Evolutionary conservation across 2,797 vertebrate species (phyloP), one percentile per base, ranked within the genome.

Genomic region (Buphagus erythrorhynchus): DNA sequence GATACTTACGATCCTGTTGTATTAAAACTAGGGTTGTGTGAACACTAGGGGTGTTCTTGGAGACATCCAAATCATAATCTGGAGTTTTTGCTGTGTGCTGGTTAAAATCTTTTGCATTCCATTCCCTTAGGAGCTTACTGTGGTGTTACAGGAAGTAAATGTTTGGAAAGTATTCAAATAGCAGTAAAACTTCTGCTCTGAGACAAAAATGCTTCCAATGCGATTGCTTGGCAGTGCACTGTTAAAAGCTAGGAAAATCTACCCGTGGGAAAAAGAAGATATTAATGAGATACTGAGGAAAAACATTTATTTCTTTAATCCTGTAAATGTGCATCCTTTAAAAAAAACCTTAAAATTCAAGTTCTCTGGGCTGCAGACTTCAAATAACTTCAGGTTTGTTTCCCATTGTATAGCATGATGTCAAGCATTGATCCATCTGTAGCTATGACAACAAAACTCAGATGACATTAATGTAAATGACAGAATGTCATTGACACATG

Each of bases 261-360:
- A 26, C 15, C 7, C 0, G 0, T 1, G 5, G 11, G 25, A 7
- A 1, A 15, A 51, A 63, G 42, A 68, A 57, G 11, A 24, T 61
- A 67, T 21, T 46, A 46, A 66, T 51, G 18, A 83, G 10, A 66
- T 18, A 46, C 3, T 14, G 26, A 57, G 8, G 8, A 49, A 85
- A 85, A 68, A 11, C 48, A 62, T 19, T 33, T 69, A 7, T 48
- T 73, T 79, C 10, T 83, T 82, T 54, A 54, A 33, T 16, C 6
- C 2, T n/a, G 9, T 52, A 82, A 68, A 68, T 40, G 3, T 29
- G 2, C 12, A 33, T 5, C 1, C 3, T 42, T 73, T 73, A 2
- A 26, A 55, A 59, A 49, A 83, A 73, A 10, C 4, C 10, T 2
- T 11, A 28, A 68, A 79, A 54, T 66, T 76, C 35, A 69, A 25